Evolutionary conservation across 1,140 invertebrate genomes (phyloP).

Genomic region (Hetaerina americana): DNA sequence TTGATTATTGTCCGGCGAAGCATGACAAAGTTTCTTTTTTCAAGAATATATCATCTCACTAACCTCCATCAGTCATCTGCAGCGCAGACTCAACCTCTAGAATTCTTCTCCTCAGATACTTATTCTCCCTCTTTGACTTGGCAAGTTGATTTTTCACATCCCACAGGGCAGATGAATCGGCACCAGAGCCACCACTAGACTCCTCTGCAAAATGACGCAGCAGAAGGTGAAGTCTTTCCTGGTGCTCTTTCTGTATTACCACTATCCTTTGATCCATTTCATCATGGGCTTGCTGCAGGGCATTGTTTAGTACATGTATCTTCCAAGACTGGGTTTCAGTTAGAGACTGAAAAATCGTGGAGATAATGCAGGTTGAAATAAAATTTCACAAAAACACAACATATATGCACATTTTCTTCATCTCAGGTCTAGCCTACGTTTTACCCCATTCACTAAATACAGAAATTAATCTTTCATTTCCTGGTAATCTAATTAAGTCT

Average conservation of each 20-base stretch:
- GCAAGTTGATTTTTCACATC: not conserved
- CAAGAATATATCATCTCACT: too few species aligned
- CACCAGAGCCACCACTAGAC: slow-evolving; percentile 30
- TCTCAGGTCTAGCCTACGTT: too few species aligned
- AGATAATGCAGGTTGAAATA: too few species aligned
- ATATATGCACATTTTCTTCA: too few species aligned
- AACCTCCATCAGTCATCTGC: not conserved
- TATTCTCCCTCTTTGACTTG: not conserved
- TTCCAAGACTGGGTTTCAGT: slow-evolving; percentile 35
- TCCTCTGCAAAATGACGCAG: slow-evolving; percentile 43
- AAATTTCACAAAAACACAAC: too few species aligned
- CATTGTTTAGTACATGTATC: slow-evolving; percentile 37
- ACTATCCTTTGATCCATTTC: slow-evolving; percentile 41
- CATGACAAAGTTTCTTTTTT: too few species aligned
- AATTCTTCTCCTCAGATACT: not conserved
- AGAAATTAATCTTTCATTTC: too few species aligned
- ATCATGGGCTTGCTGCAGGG: slow-evolving; percentile 39
- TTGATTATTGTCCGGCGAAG: too few species aligned
- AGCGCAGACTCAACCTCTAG: not conserved
- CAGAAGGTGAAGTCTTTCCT: slow-evolving; percentile 44
- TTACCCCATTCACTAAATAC: too few species aligned
- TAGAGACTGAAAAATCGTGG: slow-evolving; percentile 23
- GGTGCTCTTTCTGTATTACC: slow-evolving; percentile 41
- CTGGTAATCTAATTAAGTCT: too few species aligned
- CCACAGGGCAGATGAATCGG: slow-evolving; percentile 2